Conservation (phyloP, 2,888 invertebrate genomes). For the Aradus depressus region DNA sequence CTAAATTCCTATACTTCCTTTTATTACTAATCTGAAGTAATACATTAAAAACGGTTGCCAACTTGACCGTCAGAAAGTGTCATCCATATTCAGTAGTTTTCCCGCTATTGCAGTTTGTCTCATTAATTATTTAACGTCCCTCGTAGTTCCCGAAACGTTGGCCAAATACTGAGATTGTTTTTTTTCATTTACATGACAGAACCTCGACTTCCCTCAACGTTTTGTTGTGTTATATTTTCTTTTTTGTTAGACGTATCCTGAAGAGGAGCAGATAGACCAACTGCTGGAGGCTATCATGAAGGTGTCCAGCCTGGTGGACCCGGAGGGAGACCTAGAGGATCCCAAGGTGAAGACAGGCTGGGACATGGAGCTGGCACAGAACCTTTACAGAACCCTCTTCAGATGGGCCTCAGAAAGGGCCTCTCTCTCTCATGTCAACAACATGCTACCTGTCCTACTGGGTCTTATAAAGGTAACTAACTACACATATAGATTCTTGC, state of each 20-base stretch:
- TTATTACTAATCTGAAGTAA: too few species aligned
- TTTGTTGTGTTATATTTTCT: not conserved
- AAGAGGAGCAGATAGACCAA: constrained; percentile 34
- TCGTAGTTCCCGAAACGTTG: too few species aligned
- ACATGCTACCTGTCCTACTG: constrained; percentile 51
- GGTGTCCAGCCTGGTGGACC: constrained; percentile 38
- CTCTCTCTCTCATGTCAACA: constrained; percentile 47
- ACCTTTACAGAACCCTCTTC: constrained; percentile 45
- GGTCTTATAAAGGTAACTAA: constrained; percentile 57
- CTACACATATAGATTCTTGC: not conserved
- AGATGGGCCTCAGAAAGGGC: constrained; percentile 40
- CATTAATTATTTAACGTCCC: too few species aligned
- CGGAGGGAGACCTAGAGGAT: not conserved
- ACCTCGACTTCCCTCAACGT: not conserved
- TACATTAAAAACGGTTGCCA: too few species aligned
- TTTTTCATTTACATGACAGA: not conserved
- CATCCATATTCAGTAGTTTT: too few species aligned
- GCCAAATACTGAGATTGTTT: too few species aligned
- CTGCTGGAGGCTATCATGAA: constrained; percentile 42
- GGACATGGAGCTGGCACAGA: constrained; percentile 1
- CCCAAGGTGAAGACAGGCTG: not conserved
- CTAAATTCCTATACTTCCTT: too few species aligned
- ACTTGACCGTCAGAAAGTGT: too few species aligned
- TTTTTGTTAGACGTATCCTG: constrained; percentile 9
- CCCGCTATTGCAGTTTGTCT: too few species aligned